These are phyloP conservation scores for Troilus luridus DNA, from an alignment of 2,888 invertebrate species.

Conservation along the genomic window DNA sequence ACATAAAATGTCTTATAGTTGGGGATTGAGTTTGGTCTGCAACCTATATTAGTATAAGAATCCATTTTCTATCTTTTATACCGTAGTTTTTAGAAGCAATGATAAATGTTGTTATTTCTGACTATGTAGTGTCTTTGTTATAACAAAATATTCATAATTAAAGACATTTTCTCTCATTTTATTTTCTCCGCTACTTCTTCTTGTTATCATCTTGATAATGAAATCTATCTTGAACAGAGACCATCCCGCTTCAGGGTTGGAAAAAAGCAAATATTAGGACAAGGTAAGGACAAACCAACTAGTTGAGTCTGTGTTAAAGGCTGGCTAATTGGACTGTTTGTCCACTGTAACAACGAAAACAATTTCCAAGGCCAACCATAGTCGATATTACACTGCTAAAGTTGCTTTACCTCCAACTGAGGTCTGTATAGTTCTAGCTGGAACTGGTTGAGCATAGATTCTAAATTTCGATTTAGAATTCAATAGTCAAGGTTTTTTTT, in stretches of 20 bases:
- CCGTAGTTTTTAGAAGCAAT: no score
- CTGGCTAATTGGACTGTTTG: neutral
- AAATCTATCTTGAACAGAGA: neutral
- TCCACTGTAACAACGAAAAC: neutral
- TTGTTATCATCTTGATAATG: neutral
- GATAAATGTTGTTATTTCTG: no score
- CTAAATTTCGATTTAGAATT: no score
- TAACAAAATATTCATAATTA: neutral
- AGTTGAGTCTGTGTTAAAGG: neutral
- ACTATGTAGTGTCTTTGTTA: no score
- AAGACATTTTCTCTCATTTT: neutral
- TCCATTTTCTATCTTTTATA: no score
- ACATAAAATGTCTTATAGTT: no score
- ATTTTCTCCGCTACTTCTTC: neutral
- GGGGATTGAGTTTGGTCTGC: no score
- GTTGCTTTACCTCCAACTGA: neutral
- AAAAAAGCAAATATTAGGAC: constrained; percentile 8
- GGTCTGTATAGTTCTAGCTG: neutral
- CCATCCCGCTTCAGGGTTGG: neutral
- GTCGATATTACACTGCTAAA: neutral
- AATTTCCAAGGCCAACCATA: neutral
- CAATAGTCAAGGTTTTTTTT: no score
- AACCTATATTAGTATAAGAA: no score
- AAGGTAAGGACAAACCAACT: constrained; percentile 14
- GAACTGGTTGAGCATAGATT: neutral